Evolutionary conservation across 2,797 vertebrate species (phyloP).

Genomic region (Hyperoplus lanceolatus): DNA sequence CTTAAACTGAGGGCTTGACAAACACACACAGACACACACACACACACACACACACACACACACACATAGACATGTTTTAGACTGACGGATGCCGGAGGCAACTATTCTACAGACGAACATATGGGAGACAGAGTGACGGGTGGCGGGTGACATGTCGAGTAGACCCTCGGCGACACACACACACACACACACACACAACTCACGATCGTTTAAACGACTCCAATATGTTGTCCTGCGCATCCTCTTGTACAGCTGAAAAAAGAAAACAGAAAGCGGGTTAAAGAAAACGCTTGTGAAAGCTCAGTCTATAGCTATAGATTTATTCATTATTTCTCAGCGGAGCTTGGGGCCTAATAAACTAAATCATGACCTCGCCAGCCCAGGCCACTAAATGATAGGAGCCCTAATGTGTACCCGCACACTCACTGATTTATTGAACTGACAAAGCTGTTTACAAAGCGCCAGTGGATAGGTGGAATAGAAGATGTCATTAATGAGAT

Average conservation of each 20-base stretch:
- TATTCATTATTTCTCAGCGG: constrained; percentile 63
- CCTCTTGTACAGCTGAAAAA: constrained; percentile 80
- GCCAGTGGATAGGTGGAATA: constrained; percentile 53
- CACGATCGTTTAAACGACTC: constrained; percentile 89
- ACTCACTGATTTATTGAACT: constrained; percentile 76
- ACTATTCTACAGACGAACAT: constrained; percentile 62
- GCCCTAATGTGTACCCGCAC: constrained; percentile 64
- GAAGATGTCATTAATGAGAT: constrained; percentile 79
- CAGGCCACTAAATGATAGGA: constrained; percentile 70
- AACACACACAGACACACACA: constrained; percentile 40
- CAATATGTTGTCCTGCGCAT: constrained; percentile 86
- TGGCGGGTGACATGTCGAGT: constrained; percentile 69
- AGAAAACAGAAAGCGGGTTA: constrained; percentile 54
- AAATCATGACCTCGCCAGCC: constrained; percentile 69
- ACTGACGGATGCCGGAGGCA: constrained; percentile 72
- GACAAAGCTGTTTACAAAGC: constrained; percentile 71
- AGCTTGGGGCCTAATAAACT: constrained; percentile 44
- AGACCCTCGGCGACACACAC: constrained; percentile 51
- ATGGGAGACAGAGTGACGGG: constrained; percentile 63
- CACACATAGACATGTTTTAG: constrained; percentile 43
- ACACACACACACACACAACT: constrained; percentile 60
- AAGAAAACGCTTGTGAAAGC: constrained; percentile 56
- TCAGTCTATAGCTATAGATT: constrained; percentile 32
- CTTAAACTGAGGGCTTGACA: constrained; percentile 45
- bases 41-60: constrained; percentile 54